A percentile compares a stretch with the other conserved stretches of the same genome.
Evolutionary conservation across 2,797 vertebrate genomes (phyloP).

Genomic region (Phoxinus dragarum): DNA sequence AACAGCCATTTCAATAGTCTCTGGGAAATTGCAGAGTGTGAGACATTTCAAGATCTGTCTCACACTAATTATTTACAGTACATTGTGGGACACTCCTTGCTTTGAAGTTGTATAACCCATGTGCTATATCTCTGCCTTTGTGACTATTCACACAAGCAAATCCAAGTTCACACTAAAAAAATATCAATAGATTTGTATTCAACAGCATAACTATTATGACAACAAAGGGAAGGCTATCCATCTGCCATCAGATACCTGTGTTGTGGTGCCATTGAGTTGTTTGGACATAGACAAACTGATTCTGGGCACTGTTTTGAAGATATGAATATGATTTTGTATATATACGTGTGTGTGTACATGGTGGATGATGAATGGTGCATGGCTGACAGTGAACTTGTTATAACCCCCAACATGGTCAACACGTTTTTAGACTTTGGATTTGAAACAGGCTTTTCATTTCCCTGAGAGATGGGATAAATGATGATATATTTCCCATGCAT

Average conservation of each 20-base stretch:
- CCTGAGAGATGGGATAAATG: not conserved
- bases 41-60: not conserved
- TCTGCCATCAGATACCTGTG: slow-evolving; percentile 9
- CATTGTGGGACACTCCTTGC: not conserved
- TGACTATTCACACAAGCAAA: slow-evolving; percentile 7
- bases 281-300: slow-evolving; percentile 1
- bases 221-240: not conserved
- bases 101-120: slow-evolving; percentile 1
- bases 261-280: slow-evolving; percentile 9
- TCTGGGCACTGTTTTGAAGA: slow-evolving; percentile 1
- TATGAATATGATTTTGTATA: not conserved
- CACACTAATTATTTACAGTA: slow-evolving; percentile 14
- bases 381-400: not conserved
- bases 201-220: not conserved
- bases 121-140: not conserved
- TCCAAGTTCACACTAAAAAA: slow-evolving; percentile 7
- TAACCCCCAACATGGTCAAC: slow-evolving; percentile 26
- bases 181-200: not conserved
- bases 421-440: slow-evolving; percentile 21
- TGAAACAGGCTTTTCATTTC: slow-evolving; percentile 26
- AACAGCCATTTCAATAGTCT: not conserved
- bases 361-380: slow-evolving; percentile 18
- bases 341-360: not conserved
- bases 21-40: not conserved
- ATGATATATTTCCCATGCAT: not conserved